Base-by-base conservation (phyloP, 2,113 vertebrate species). In the Cryptoleucopteryx plumbea region DNA sequence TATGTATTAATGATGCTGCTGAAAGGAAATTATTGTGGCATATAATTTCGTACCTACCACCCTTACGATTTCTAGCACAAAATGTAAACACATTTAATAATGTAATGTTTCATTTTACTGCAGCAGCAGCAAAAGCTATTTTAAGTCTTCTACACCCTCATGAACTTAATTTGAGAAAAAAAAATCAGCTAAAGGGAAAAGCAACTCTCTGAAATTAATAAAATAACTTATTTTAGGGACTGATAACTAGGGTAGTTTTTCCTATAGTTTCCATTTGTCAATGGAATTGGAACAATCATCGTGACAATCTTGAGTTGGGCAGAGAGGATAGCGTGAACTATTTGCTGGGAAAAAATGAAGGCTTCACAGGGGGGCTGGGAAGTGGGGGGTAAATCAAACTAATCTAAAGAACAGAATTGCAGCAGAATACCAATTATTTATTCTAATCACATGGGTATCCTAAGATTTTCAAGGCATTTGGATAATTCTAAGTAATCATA, bases 31-130 rank as follows among this genome's bases (percentile, higher is more conserved):
- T 83, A 75, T 73, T 71, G 40, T 86, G 53, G 56, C 63, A 77
- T 68, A 62, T 56, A 47, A 87, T 84, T 91, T 95, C 0, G 0
- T 55, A 96, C 81, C 87, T 91, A 67, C 8, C 73, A 47, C 61
- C 89, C 86, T 89, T 71, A 93, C 79, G 61, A 91, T 50, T 88
- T 80, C 9, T 6, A 90, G 59, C n/a, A 93, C 55, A 65, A 91
- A 88, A 72, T 82, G 88, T 85, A 95, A 97, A 93, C 79, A 73
- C 21, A 58, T 52, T 95, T 81, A 88, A 92, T 90, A 96, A 93
- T 45, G 65, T 25, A 92, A 82, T 9, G 4, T 71, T 91, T 65
- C 67, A 62, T 82, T 86, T 79, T 86, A 70, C 58, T 65, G 71
- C 16, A 70, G 75, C 29, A 89, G 74, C 29, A 84, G 42, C n/a